phyloP scores from a whole-genome alignment of 2,113 vertebrate species.

The Circaetus gallicus region DNA sequence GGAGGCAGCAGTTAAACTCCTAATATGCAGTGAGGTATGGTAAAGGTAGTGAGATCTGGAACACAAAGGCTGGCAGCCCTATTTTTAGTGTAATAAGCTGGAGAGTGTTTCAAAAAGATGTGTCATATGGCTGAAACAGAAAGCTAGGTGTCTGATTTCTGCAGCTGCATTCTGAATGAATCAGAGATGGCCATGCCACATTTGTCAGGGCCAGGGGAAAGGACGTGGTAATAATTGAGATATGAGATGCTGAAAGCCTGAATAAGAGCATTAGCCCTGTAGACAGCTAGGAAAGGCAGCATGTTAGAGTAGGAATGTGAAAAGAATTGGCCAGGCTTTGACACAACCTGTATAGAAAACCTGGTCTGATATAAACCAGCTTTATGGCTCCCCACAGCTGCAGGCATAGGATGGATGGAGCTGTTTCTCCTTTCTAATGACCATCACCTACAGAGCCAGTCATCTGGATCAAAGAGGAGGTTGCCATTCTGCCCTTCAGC shows the following conservation, averaged over 20 bases:
- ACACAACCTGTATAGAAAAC: background rate
- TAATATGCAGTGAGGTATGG: background rate
- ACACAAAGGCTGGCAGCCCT: background rate
- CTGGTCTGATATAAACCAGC: background rate
- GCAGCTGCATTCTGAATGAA: background rate
- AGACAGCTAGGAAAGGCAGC: background rate
- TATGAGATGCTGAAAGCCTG: background rate
- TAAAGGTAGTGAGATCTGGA: background rate
- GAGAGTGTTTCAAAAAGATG: background rate
- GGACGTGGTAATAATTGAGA: background rate
- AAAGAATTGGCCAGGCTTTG: background rate
- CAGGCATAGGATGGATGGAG: background rate
- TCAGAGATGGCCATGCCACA: background rate
- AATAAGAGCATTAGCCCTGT: background rate
- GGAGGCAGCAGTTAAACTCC: background rate
- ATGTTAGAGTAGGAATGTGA: background rate
- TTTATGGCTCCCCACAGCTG: background rate
- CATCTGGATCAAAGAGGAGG: background rate
- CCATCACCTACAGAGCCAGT: background rate
- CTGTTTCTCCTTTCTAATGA: background rate
- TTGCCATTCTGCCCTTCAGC: background rate
- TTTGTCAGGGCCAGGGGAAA: background rate
- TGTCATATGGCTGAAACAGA: background rate
- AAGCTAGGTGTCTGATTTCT: background rate
- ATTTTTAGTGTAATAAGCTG: background rate